phyloP scores from a whole-genome alignment of 2,888 invertebrate species.

The Acronicta alni region DNA sequence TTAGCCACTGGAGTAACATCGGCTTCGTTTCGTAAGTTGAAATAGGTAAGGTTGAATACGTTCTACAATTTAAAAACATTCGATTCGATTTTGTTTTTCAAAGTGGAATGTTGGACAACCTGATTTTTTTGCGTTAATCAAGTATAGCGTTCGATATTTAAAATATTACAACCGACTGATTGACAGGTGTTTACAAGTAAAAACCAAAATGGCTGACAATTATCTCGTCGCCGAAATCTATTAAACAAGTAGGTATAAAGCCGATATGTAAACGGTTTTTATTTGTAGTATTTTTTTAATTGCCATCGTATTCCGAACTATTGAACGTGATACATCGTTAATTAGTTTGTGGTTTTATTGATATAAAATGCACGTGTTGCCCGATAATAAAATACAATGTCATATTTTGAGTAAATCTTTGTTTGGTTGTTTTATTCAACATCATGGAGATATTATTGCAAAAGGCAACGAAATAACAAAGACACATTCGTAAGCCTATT shows the following conservation, averaged over 20 bases:
- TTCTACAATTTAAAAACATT: neutral
- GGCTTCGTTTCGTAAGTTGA: neutral
- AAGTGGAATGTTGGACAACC: conserved; percentile 9
- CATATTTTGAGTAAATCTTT: neutral
- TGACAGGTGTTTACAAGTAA: conserved; percentile 40
- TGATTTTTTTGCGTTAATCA: conserved; percentile 28
- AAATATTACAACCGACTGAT: conserved; percentile 36
- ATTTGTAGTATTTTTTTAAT: neutral
- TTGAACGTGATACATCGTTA: neutral
- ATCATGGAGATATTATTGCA: too few relatives aligned
- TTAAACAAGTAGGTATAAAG: neutral
- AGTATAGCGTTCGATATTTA: conserved; percentile 28
- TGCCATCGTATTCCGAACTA: neutral
- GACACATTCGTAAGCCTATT: too few relatives aligned
- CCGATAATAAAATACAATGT: neutral
- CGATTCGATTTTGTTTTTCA: conserved; percentile 2
- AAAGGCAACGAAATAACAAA: too few relatives aligned
- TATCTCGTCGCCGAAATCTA: conserved; percentile 3
- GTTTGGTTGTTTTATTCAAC: too few relatives aligned
- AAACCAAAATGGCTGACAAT: conserved; percentile 39
- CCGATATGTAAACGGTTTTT: neutral
- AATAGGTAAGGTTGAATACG: neutral
- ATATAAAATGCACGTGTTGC: neutral
- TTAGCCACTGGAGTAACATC: neutral
- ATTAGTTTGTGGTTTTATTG: conserved; percentile 1